These are phyloP conservation scores for Narcine bancroftii DNA, from an alignment of 2,113 vertebrate species.

Conservation along the genomic window DNA sequence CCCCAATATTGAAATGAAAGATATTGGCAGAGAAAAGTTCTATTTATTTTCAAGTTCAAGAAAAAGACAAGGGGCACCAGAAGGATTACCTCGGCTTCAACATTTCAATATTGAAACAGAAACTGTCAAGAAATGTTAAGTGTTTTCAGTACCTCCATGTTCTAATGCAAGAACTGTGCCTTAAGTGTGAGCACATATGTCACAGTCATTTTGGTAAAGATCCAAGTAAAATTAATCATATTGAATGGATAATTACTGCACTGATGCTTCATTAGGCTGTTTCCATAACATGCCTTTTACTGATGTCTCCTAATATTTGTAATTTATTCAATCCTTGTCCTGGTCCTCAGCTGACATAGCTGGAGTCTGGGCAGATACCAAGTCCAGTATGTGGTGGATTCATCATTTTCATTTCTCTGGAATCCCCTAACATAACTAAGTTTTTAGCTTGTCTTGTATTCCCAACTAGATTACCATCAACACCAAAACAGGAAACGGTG, in stretches of 20 bases:
- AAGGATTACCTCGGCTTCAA: background rate
- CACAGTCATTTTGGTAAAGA: background rate
- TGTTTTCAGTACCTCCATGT: background rate
- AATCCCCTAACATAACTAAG: background rate
- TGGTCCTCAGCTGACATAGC: background rate
- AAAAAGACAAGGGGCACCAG: background rate
- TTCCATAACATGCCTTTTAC: constrained; percentile 7
- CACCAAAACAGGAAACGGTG: too few species aligned
- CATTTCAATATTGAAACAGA: background rate
- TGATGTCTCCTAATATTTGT: background rate
- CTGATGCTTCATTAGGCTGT: constrained; percentile 7
- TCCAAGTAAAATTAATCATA: constrained; percentile 31
- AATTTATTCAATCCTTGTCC: background rate
- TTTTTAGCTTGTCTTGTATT: background rate
- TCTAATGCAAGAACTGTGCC: background rate
- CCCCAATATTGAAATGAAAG: background rate
- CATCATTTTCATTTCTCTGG: background rate
- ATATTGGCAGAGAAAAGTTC: background rate
- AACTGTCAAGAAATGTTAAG: background rate
- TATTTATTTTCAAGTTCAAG: background rate
- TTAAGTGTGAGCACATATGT: background rate
- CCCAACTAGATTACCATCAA: background rate
- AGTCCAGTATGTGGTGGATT: background rate
- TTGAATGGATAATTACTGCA: constrained; percentile 24
- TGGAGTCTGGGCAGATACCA: too few species aligned